phyloP scores from a whole-genome alignment of 2,113 vertebrate genomes.

The Apistogramma diplotaenia region DNA sequence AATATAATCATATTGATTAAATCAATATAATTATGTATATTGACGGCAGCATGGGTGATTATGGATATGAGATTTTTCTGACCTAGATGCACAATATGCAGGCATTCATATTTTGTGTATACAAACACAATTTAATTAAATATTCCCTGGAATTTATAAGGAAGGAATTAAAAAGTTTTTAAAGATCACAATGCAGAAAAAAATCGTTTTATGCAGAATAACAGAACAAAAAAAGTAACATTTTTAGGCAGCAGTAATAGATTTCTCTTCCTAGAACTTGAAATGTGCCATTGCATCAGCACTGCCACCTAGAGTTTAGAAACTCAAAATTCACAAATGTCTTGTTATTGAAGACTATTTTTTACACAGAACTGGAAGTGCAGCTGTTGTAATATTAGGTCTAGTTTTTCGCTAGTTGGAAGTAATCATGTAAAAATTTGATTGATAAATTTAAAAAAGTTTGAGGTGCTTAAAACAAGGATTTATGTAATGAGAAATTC shows the following conservation, averaged over 20 bases:
- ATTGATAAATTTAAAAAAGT: accelerated
- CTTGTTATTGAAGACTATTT: neutral
- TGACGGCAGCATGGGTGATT: neutral
- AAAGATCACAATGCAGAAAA: neutral
- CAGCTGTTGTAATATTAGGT: neutral
- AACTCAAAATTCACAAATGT: neutral
- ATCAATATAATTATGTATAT: neutral
- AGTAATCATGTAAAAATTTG: neutral
- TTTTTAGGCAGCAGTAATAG: neutral
- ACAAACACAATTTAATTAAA: no score
- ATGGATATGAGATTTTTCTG: neutral
- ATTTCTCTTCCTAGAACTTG: neutral
- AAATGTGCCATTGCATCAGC: slow-evolving; percentile 59
- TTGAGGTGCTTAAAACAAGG: neutral
- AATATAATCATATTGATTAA: neutral
- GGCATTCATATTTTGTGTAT: neutral
- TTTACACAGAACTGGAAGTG: neutral
- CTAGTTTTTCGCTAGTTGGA: neutral
- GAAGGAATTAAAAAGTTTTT: neutral
- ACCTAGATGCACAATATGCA: neutral
- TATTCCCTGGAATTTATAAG: neutral
- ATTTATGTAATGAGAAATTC: neutral
- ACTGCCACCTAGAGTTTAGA: slow-evolving; percentile 71
- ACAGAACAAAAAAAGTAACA: neutral
- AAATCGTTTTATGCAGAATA: neutral